phyloP scores from a whole-genome alignment of 23 tunicate genomes.

The Ciona savignyi region DNA sequence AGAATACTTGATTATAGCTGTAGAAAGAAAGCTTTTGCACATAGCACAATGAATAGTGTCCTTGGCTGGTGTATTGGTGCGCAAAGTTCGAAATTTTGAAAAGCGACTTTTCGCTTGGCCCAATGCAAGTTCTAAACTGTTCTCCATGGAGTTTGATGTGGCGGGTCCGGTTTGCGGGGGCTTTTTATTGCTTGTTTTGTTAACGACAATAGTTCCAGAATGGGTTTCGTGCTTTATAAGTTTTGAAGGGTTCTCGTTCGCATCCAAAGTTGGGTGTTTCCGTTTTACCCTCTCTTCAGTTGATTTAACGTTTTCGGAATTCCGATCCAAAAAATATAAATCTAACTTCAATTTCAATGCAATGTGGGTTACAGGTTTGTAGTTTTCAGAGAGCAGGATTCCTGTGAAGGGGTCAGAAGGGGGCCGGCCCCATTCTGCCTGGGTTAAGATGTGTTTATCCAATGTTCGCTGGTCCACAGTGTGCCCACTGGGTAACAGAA shows the following conservation, averaged over 20 bases:
- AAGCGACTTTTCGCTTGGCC: neutral
- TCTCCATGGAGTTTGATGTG: neutral
- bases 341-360: constrained; percentile 48
- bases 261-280: neutral
- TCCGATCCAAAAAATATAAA: no score
- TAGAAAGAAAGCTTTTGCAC: constrained; percentile 28
- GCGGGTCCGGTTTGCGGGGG: no score
- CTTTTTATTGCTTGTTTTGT: no score
- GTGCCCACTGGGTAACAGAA: constrained; percentile 76
- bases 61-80: neutral
- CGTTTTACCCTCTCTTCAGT: neutral
- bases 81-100: constrained; percentile 8
- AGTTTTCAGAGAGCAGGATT: constrained; percentile 37
- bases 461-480: constrained; percentile 56
- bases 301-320: no score
- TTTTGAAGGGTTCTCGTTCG: no score
- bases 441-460: constrained; percentile 62
- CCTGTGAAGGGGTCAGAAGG: constrained; percentile 91
- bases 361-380: constrained; percentile 48
- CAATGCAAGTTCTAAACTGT: constrained; percentile 13
- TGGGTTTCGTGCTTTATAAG: no score
- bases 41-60: constrained; percentile 25
- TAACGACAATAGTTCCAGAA: no score
- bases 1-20: constrained; percentile 16
- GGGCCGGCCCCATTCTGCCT: constrained; percentile 47